phyloP scores from a whole-genome alignment of 2,797 vertebrate species.

The Dendrocincla tyrannina region DNA sequence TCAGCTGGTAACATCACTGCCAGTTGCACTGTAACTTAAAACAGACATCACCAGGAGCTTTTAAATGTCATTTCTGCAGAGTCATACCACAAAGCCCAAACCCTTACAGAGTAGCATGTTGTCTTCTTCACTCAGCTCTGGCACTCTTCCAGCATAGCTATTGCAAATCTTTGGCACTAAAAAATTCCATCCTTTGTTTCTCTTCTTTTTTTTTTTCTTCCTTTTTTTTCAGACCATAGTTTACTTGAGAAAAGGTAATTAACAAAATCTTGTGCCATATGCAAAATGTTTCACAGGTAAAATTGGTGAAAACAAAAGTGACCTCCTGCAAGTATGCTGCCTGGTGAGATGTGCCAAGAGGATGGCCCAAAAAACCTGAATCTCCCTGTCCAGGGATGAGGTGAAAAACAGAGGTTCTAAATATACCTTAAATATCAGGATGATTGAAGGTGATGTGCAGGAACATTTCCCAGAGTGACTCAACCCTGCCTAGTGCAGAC shows the following conservation, averaged over 20 bases:
- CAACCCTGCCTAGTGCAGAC: background rate
- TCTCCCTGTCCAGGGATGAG: background rate
- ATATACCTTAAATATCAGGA: background rate
- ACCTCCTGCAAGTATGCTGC: background rate
- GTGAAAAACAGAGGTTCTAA: background rate
- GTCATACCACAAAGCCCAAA: background rate
- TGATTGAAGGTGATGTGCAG: background rate
- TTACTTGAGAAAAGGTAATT: background rate
- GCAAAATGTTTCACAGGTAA: background rate
- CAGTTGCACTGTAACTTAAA: background rate
- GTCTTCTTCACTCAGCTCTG: background rate
- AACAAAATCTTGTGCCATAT: background rate
- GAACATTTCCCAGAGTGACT: background rate
- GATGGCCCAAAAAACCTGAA: background rate
- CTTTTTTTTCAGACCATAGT: background rate
- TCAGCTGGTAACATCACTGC: background rate
- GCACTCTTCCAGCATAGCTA: background rate
- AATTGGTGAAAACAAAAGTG: background rate
- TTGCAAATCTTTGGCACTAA: background rate
- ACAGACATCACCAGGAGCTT: conserved; percentile 5
- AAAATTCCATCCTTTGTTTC: background rate
- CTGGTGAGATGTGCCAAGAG: background rate
- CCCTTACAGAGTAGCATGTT: background rate
- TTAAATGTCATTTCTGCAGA: conserved; percentile 20
- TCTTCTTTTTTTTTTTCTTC: background rate